A percentile compares a stretch with the other conserved stretches of the same genome.
phyloP scores from a whole-genome alignment of 2,888 invertebrate genomes.

The Drosophila acutilabella region DNA sequence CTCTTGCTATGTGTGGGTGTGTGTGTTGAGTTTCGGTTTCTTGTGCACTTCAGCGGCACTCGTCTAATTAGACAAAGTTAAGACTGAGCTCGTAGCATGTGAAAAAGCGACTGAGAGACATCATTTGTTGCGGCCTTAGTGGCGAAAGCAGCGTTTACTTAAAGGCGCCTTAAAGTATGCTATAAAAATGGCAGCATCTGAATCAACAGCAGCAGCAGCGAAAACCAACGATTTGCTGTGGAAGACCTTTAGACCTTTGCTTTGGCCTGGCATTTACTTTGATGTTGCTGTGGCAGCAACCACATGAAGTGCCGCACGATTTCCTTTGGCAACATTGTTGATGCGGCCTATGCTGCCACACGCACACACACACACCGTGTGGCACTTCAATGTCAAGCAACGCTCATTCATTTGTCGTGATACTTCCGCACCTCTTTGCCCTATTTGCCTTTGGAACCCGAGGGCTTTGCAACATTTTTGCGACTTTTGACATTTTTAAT shows the following conservation, averaged over 20 bases:
- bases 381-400: conserved; percentile 70
- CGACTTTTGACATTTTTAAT: conserved; percentile 81
- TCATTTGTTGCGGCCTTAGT: conserved; percentile 55
- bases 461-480: conserved; percentile 74
- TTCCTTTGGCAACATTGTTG: conserved; percentile 77
- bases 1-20: conserved; percentile 16
- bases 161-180: conserved; percentile 63
- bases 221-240: not conserved
- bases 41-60: conserved; percentile 74
- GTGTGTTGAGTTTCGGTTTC: conserved; percentile 33
- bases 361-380: conserved; percentile 24
- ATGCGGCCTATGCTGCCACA: conserved; percentile 58
- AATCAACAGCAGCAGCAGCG: not conserved
- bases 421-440: conserved; percentile 41
- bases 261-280: conserved; percentile 56
- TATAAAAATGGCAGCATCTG: conserved; percentile 32
- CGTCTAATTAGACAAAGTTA: conserved; percentile 79
- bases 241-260: conserved; percentile 15
- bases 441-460: conserved; percentile 49
- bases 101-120: conserved; percentile 46
- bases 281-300: conserved; percentile 59
- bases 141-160: conserved; percentile 39
- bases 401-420: conserved; percentile 71
- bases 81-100: conserved; percentile 39
- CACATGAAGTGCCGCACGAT: conserved; percentile 74